Conservation (phyloP, 2,113 vertebrate genomes). For the Cygnus buccinator region DNA sequence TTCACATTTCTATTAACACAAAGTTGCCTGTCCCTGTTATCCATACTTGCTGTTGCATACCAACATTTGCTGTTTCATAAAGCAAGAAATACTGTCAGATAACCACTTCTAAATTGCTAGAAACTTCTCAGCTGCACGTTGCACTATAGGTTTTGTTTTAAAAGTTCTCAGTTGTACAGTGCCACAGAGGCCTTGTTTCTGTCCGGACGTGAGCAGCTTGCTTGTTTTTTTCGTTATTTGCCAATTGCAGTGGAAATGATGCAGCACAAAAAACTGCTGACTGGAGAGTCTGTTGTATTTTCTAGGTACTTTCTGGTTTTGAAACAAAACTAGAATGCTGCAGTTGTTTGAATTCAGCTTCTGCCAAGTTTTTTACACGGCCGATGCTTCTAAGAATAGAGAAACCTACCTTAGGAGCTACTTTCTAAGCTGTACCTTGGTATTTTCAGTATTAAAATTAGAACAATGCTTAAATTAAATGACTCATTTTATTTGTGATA, state of each 20-base stretch:
- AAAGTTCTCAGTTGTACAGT: neutral
- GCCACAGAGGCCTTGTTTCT: neutral
- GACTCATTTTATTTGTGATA: neutral
- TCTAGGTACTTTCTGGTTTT: slow-evolving; percentile 43
- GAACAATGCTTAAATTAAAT: neutral
- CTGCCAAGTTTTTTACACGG: slow-evolving; percentile 4
- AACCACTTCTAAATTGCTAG: neutral
- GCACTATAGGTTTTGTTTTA: neutral
- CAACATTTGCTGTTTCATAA: neutral
- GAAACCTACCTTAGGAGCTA: neutral
- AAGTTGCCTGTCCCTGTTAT: neutral
- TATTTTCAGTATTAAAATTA: neutral
- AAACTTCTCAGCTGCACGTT: neutral
- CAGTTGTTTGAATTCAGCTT: neutral
- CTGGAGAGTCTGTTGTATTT: slow-evolving; percentile 39
- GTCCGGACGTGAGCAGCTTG: neutral
- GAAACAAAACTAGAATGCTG: neutral
- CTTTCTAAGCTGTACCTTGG: neutral
- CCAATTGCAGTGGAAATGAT: slow-evolving; percentile 46
- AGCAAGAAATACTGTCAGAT: neutral
- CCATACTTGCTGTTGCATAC: neutral
- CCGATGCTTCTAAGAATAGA: neutral
- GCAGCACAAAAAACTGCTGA: slow-evolving; percentile 52
- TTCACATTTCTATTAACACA: slow-evolving; percentile 33
- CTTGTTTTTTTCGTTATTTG: slow-evolving; percentile 13